These are phyloP conservation scores for Amyelois transitella DNA, from an alignment of 1,140 invertebrate species.

Conservation along the genomic window DNA sequence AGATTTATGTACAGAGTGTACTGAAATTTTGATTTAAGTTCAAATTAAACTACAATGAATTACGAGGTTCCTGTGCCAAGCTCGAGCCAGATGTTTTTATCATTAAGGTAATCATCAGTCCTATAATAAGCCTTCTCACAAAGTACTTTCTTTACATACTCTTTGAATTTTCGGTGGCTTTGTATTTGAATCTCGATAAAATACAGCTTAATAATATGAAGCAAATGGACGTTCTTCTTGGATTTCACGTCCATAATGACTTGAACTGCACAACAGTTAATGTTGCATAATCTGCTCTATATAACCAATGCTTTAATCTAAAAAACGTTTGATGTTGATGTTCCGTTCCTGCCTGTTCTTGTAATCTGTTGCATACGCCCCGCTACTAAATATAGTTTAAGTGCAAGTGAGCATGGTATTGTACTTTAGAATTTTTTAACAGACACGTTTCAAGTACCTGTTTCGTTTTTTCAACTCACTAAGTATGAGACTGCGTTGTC, in stretches of 20 bases:
- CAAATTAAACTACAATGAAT: too few species aligned
- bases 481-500: slow-evolving; percentile 5
- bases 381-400: neutral
- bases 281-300: slow-evolving; percentile 4
- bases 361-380: neutral
- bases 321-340: slow-evolving; percentile 3
- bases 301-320: neutral
- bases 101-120: too few species aligned
- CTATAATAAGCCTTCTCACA: too few species aligned
- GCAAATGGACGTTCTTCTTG: neutral
- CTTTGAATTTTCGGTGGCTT: neutral
- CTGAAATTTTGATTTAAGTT: too few species aligned
- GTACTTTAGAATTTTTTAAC: too few species aligned
- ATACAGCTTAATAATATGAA: neutral
- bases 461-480: neutral
- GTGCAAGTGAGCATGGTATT: neutral
- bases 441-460: neutral
- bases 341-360: neutral
- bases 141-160: too few species aligned
- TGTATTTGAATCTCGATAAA: neutral
- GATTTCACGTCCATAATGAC: slow-evolving; percentile 11
- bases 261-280: neutral
- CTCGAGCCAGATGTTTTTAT: too few species aligned
- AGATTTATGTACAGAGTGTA: too few species aligned
- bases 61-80: too few species aligned